Evolutionary conservation across 2,888 invertebrate species (phyloP), one percentile per base, ranked within the genome.

Genomic region (Dolichopus griseipennis): DNA sequence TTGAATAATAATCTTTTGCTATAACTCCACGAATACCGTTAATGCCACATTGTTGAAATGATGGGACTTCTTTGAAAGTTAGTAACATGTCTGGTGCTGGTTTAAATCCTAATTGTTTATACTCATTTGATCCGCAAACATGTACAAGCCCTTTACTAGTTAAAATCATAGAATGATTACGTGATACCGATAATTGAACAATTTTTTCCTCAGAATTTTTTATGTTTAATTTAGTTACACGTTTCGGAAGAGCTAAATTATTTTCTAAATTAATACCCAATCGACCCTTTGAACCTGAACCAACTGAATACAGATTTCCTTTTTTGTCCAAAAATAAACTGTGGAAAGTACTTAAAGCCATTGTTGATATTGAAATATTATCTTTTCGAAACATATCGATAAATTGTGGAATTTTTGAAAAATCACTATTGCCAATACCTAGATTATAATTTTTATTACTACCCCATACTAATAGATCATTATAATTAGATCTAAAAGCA

Each of bases 361-460:
- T 87, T 81, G 88, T 85, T 76, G 84, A 84, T 7, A 90, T 83
- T 69, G 81, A 83, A 43, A 86, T 83, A 69, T 84, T 84, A 12
- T 82, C 83, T 70, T 87, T 86, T 67, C 87, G 87, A 77, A 92
- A 91, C 69, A 83, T 84, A 66, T 88, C 87, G 63, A 91, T 79
- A 37, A 87, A 76, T 75, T 91, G 91, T 0, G 92, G 91, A 8
- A 83, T 73, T 67, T 82, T 80, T 64, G 86, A 81, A 15, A 85
- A 84, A 74, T 90, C 86, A 74, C 89, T 87, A 65, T 87, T 84
- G 67, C 87, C 87, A 34, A 89, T 87, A 1, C 94, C 95, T 10
- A 94, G 83, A 4, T 91, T 92, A 77, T 91, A 92, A 80, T 94
- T 95, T 62, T 87, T 85, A 80, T 95, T 95, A 61, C 86, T 87